phyloP scores from a whole-genome alignment of 2,113 vertebrate genomes.

The Notiomystis cincta region DNA sequence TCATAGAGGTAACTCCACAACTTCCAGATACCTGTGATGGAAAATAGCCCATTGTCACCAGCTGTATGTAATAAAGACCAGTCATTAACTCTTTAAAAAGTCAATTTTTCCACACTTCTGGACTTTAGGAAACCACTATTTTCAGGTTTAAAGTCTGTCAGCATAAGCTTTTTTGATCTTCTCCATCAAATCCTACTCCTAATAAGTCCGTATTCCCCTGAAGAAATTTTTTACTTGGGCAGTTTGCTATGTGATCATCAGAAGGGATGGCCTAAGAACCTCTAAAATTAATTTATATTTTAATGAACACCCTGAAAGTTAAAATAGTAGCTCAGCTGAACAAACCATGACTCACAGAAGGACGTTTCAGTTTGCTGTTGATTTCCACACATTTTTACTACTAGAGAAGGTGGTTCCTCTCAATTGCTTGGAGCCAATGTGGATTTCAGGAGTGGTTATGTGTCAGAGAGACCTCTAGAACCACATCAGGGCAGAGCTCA shows the following conservation, averaged over 20 bases:
- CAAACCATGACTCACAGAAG: rapidly evolving
- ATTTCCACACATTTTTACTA: background rate
- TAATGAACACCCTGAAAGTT: background rate
- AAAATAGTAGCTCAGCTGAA: background rate
- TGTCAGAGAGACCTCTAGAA: background rate
- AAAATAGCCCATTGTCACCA: background rate
- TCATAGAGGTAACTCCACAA: background rate
- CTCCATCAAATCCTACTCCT: background rate
- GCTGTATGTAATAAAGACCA: background rate
- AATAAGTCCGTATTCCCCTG: background rate
- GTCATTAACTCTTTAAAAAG: background rate
- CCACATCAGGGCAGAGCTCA: background rate
- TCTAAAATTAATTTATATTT: background rate
- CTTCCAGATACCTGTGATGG: background rate
- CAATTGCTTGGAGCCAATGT: background rate
- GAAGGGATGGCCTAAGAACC: background rate
- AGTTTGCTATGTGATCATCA: background rate
- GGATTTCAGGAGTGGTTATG: background rate
- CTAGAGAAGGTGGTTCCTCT: background rate
- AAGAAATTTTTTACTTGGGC: background rate
- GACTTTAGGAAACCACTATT: background rate
- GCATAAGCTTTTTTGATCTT: background rate
- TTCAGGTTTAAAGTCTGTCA: background rate
- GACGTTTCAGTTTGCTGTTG: background rate
- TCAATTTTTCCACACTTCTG: background rate